Evolutionary conservation across 2,888 invertebrate genomes (phyloP), one percentile per base, ranked within the genome.

Genomic region (Tribolium freemani): DNA sequence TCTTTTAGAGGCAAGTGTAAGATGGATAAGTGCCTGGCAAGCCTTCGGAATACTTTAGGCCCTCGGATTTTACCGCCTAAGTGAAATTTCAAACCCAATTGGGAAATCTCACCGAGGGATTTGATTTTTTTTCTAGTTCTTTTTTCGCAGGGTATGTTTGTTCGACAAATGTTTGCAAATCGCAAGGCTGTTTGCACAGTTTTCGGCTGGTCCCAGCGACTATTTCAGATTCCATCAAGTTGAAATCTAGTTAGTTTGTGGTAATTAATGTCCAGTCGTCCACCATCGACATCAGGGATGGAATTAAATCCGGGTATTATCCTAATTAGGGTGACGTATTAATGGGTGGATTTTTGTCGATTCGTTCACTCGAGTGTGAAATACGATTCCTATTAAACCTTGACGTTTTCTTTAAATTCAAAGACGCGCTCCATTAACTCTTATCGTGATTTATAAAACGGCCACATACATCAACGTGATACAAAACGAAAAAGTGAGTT

Each of bases 21-120:
- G 75, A 74, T 71, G 76, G 76, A 76, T 75, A 75, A 75, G 75
- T 73, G 73, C 69, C 72, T 67, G 61, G 71, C 61, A 68, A 66
- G 73, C 61, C 74, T 67, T 66, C 71, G 50, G 69, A 74, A 74
- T 74, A 69, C 73, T 77, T 74, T 70, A 72, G 71, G 64, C 50
- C 57, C 51, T 51, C 48, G 74, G 78, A 75, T 77, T 76, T 74
- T 73, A 66, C 72, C 70, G 70, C 56, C 72, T 58, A 69, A 71
- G 69, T 74, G 69, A 68, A 71, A 71, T 76, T 76, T 74, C 67
- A 63, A 72, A 77, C 71, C 71, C 72, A 75, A 74, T 71, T 72
- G 76, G 73, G 74, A 74, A 73, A 72, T 76, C 69, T 71, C 69
- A 48, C 63, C 51, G 56, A 60, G 69, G 69, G 73, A 68, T 75